These are phyloP conservation scores for Ascidia mentula DNA, from an alignment of 23 tunicate genomes.

Conservation along the genomic window DNA sequence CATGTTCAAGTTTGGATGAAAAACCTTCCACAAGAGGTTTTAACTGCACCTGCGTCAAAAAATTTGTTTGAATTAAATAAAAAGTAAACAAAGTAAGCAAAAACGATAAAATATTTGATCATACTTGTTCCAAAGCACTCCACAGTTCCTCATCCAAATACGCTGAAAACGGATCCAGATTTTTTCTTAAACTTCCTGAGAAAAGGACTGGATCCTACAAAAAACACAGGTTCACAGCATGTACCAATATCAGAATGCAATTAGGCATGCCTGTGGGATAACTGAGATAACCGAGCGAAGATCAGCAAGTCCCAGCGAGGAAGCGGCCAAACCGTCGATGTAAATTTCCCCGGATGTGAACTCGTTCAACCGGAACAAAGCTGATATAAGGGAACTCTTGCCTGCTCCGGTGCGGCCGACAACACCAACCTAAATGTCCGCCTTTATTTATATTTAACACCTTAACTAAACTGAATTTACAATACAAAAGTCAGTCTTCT, in stretches of 20 bases:
- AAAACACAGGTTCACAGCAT: no score
- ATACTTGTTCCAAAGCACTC: constrained; percentile 80
- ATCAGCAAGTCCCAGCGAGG: constrained; percentile 35
- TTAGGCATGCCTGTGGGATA: constrained; percentile 81
- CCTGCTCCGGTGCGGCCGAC: constrained; percentile 93
- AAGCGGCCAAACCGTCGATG: constrained; percentile 53
- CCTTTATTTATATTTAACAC: no score
- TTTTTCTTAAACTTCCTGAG: constrained; percentile 72
- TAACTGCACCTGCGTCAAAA: constrained; percentile 47
- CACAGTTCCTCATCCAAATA: constrained; percentile 76
- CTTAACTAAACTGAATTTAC: no score
- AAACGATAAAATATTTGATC: no score
- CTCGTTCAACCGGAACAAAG: constrained; percentile 58
- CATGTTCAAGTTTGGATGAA: constrained; percentile 44
- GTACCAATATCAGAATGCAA: no score
- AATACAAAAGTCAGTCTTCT: no score
- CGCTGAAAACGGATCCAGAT: constrained; percentile 67
- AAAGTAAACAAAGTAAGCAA: no score
- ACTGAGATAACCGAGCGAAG: constrained; percentile 46
- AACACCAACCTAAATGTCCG: constrained; percentile 66
- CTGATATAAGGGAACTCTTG: constrained; percentile 77
- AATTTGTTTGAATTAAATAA: no score
- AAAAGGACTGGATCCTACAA: constrained; percentile 82
- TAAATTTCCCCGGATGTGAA: constrained; percentile 35
- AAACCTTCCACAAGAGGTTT: constrained; percentile 43